A percentile compares a stretch with the other conserved stretches of the same genome.
Evolutionary conservation across 2,888 invertebrate genomes (phyloP).

Genomic region (Hirudinaria manillensis): DNA sequence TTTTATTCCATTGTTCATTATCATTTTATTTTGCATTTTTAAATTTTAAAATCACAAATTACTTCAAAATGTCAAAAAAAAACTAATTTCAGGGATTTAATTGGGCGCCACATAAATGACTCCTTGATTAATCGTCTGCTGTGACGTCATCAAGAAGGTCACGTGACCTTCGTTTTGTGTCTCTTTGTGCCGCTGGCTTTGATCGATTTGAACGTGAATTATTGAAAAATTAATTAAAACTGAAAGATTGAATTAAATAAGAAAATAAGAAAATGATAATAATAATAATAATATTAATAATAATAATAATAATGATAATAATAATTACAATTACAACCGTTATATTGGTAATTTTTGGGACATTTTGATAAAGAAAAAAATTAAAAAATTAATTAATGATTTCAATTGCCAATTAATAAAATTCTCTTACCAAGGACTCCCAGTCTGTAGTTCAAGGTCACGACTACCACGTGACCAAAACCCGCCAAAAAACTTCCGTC

Average conservation of each 20-base stretch:
- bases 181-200: no score
- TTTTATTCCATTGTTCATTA: no score
- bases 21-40: no score
- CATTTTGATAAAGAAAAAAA: neutral
- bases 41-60: no score
- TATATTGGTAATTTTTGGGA: neutral
- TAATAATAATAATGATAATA: neutral
- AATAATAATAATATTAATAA: neutral
- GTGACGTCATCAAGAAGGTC: no score
- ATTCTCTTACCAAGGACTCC: constrained; percentile 69
- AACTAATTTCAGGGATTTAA: no score
- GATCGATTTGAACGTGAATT: no score
- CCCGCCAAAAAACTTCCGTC: constrained; percentile 89
- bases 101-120: no score
- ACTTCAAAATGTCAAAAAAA: no score
- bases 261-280: neutral
- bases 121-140: no score
- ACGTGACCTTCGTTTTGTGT: no score
- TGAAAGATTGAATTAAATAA: neutral
- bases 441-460: constrained; percentile 90
- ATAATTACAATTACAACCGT: neutral
- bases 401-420: neutral
- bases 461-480: constrained; percentile 82
- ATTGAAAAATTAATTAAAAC: neutral
- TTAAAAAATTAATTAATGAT: neutral